Conservation (phyloP, 2,113 vertebrate species). For the Bos indicus region DNA sequence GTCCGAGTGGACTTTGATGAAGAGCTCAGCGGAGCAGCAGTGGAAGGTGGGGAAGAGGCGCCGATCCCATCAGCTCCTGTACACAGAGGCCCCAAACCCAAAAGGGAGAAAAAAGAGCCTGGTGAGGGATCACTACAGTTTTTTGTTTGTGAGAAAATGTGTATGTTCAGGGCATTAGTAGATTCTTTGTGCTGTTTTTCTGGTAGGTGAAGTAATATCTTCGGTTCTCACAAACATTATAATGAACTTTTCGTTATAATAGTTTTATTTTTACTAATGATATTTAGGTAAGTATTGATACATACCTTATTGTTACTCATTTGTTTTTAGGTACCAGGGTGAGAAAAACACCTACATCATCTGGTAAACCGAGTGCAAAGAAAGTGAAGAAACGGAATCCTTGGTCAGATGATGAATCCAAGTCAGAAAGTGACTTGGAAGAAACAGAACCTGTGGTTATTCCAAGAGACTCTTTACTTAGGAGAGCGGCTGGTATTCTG, state of each 20-base stretch:
- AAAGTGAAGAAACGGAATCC: constrained; percentile 98
- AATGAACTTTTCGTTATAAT: neutral
- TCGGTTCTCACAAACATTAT: neutral
- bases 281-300: neutral
- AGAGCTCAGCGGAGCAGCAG: constrained; percentile 80
- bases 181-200: neutral
- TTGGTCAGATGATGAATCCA: constrained; percentile 97
- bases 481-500: constrained; percentile 91
- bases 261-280: neutral
- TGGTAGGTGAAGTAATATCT: neutral
- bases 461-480: constrained; percentile 93
- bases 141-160: neutral
- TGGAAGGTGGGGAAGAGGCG: constrained; percentile 86
- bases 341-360: constrained; percentile 85
- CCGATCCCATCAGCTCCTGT: constrained; percentile 74
- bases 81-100: constrained; percentile 83
- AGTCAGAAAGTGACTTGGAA: constrained; percentile 94
- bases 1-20: constrained; percentile 95
- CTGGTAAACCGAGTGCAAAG: constrained; percentile 85
- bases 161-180: neutral
- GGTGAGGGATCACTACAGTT: constrained; percentile 77
- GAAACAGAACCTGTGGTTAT: constrained; percentile 90
- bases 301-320: neutral
- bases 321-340: constrained; percentile 86
- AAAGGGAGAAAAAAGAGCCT: constrained; percentile 94